Evolutionary conservation across 2,113 vertebrate species (phyloP).

Genomic region (Oncorhynchus gorbuscha): DNA sequence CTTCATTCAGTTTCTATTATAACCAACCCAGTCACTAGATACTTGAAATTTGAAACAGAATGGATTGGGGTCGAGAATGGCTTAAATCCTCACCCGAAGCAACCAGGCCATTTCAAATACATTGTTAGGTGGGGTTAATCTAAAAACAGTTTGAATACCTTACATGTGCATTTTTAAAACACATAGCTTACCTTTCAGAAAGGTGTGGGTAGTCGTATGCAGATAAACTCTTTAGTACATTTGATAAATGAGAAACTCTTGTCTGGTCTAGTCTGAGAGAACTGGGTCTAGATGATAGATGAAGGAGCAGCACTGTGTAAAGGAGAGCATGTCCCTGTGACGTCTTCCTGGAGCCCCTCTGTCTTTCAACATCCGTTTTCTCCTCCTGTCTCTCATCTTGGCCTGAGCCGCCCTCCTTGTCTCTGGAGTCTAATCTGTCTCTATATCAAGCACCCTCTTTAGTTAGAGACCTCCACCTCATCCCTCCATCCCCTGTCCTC

Average conservation of each 20-base stretch:
- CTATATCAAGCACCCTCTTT: constrained; percentile 39
- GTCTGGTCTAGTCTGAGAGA: constrained; percentile 11
- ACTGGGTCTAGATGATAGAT: not conserved
- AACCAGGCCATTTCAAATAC: no score
- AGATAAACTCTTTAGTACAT: not conserved
- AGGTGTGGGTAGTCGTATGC: no score
- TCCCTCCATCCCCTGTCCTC: not conserved
- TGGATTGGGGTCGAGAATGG: not conserved
- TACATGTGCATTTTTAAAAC: no score
- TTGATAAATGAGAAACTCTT: not conserved
- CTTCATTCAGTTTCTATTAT: constrained; percentile 10
- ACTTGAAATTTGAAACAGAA: not conserved
- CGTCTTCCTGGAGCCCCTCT: constrained; percentile 29
- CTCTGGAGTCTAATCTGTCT: constrained; percentile 54
- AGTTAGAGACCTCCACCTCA: constrained; percentile 26
- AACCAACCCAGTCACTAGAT: not conserved
- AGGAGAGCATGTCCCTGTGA: constrained; percentile 18
- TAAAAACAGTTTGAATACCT: no score
- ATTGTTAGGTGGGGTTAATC: no score
- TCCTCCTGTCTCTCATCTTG: constrained; percentile 36
- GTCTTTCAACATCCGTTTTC: constrained; percentile 48
- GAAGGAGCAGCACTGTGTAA: no score
- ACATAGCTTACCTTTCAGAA: not conserved
- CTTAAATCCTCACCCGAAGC: no score
- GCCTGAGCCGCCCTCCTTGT: constrained; percentile 36